Base-by-base conservation (phyloP, 2,888 invertebrate species). In the Luperina testacea region DNA sequence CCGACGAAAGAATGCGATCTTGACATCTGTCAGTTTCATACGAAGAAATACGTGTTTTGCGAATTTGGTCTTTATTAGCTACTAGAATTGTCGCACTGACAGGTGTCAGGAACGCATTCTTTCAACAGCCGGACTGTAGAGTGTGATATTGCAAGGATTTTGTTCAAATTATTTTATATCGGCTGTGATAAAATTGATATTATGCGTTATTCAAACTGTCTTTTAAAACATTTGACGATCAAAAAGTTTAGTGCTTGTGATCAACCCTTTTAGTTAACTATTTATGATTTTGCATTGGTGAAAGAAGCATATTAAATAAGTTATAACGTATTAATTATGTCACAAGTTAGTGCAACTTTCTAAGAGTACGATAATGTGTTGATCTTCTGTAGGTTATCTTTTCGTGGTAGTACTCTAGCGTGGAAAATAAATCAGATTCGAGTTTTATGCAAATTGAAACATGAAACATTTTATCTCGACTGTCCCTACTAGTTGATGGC, bases 371-470 rank as follows among this genome's bases (percentile, higher is more conserved):
- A 38, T 13, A 38, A 7, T 64, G 7, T 71, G 11, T 82, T n/a
- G 42, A 27, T 17, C 45, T 84, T 76, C 64, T 84, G 51, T 11
- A 1, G 9, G 13, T 8, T 17, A 17, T 42, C 45, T 32, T 64
- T 32, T 8, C 17, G 17, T 74, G 68, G 65, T 48, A 20, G 2
- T 20, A 76, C 61, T 53, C 27, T 76, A 61, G 73, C 68, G 67
- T 73, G 73, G 51, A 73, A 83, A 83, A 76, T 83, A 80, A 82
- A 86, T 86, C 83, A 78, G 79, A 73, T 88, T 79, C 71, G 51
- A 72, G 78, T 85, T 88, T 82, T 81, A 80, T 83, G 80, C 76
- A 86, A 88, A 86, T 86, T 81, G 76, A 81, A 81, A 75, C 77
- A 76, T 78, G 80, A 83, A 79, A 72, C 73, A 63, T 86, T 81